These are phyloP conservation scores for Diaphora mendica DNA, from an alignment of 2,888 invertebrate genomes.

Conservation along the genomic window DNA sequence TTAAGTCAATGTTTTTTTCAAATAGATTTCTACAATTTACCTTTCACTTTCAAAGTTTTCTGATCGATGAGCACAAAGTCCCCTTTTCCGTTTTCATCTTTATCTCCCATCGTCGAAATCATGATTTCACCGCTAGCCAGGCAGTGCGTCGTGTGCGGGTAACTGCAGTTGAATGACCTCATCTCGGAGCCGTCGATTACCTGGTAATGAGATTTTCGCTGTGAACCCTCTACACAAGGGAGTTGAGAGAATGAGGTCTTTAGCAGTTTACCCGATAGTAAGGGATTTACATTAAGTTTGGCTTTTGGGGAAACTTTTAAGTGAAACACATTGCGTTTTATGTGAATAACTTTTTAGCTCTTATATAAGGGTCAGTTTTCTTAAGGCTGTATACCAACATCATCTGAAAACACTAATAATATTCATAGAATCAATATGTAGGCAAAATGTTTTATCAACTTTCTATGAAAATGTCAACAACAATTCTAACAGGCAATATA, in stretches of 20 bases:
- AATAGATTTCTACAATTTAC: conserved; percentile 66
- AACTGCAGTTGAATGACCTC: conserved; percentile 91
- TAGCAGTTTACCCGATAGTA: conserved; percentile 49
- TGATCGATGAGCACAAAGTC: conserved; percentile 96
- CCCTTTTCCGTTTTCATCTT: conserved; percentile 93
- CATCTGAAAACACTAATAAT: not conserved
- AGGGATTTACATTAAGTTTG: conserved; percentile 52
- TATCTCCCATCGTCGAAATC: conserved; percentile 97
- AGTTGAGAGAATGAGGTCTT: conserved; percentile 51
- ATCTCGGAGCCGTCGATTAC: conserved; percentile 93
- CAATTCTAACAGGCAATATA: conserved; percentile 64
- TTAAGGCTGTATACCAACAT: conserved; percentile 1
- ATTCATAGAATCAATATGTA: not conserved
- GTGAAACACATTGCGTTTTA: conserved; percentile 27
- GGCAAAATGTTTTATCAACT: conserved; percentile 11
- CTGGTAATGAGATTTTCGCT: conserved; percentile 84
- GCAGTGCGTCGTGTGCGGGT: conserved; percentile 98
- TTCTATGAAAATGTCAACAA: conserved; percentile 54
- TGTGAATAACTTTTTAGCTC: not conserved
- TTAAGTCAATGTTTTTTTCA: conserved; percentile 24
- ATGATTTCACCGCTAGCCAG: conserved; percentile 96
- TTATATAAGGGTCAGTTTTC: not conserved
- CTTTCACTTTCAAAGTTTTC: conserved; percentile 91
- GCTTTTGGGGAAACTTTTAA: conserved; percentile 32
- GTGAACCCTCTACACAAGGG: conserved; percentile 63